Evolutionary conservation across 2,888 invertebrate genomes (phyloP).

Genomic region (Phalera bucephala): DNA sequence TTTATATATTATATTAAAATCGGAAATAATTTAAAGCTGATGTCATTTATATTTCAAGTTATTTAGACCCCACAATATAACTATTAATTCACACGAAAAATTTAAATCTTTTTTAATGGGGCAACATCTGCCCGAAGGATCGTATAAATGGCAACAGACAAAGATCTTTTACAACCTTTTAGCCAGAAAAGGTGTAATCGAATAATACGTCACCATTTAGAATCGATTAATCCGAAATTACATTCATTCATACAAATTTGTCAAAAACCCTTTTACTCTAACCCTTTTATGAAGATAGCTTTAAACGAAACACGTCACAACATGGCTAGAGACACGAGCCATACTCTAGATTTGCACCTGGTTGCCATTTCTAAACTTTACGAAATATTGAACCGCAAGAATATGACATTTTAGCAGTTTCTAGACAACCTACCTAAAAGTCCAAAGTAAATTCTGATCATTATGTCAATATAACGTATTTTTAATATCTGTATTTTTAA

Average conservation of each 20-base stretch:
- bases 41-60: conserved; percentile 35
- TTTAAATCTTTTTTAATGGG: conserved; percentile 1
- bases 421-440: too few relatives aligned
- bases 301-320: conserved; percentile 30
- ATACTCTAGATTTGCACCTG: conserved; percentile 39
- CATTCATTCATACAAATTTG: conserved; percentile 50
- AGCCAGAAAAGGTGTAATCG: conserved; percentile 55
- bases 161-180: conserved; percentile 29
- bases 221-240: conserved; percentile 61
- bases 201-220: conserved; percentile 47
- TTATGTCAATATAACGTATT: too few relatives aligned
- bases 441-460: too few relatives aligned
- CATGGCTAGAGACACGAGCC: conserved; percentile 4
- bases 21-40: conserved; percentile 65
- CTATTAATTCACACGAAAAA: conserved; percentile 12
- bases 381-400: too few relatives aligned
- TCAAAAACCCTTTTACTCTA: conserved; percentile 47
- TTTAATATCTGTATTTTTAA: too few relatives aligned
- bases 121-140: not conserved
- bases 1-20: conserved; percentile 40
- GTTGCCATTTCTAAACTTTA: too few relatives aligned
- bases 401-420: too few relatives aligned
- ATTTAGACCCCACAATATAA: conserved; percentile 34
- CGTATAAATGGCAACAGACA: conserved; percentile 32
- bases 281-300: conserved; percentile 49